Evolutionary conservation across 1,140 invertebrate species (phyloP), one percentile per base, ranked within the genome.

Genomic region (Drosophila rhopaloa): DNA sequence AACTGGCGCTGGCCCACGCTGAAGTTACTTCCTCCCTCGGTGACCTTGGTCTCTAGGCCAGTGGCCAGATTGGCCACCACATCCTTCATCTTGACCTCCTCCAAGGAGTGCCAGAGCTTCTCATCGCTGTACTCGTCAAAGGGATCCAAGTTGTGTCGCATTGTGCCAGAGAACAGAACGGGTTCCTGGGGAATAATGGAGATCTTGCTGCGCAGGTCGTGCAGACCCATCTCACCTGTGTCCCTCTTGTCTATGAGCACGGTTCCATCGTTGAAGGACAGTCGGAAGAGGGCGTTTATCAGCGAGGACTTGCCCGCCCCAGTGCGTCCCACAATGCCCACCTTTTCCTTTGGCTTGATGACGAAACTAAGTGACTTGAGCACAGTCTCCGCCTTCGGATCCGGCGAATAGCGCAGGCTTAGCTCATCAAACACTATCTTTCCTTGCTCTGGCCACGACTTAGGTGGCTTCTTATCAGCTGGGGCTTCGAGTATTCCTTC

Each of bases 221-320:
- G 95, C 11, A 96, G 85, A 0, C 95, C 94, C 88, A 96, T 92
- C 47, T 91, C 70, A 1, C 93, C 93, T 0, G 94, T 95, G 35
- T 95, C 93, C 11, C 96, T 93, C 4, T 93, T 94, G 88, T 97
- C 97, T 51, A 97, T 96, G 40, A 94, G 91, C 29, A 98, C 96
- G 5, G 94, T 93, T 11, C 96, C 96, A 44, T 95, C 94, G 4
- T 96, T 94, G 74, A 95, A 95, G 9, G 95, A 94, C 19, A 98
- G 81, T 51, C 96, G 95, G 81, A 95, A 97, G 0, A 98, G 86
- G 0, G 97, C 96, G 29, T 95, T 93, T 48, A 98, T 97, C 1
- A 98, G 90, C 0, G 97, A 98, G 0, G 97, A 97, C 92, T 99
- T 98, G 9, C 98, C 98, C 19, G 98, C 97, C 3, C 98, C 98